Evolutionary conservation across 2,888 invertebrate genomes (phyloP), one percentile per base, ranked within the genome.

Genomic region (Achlya flavicornis): DNA sequence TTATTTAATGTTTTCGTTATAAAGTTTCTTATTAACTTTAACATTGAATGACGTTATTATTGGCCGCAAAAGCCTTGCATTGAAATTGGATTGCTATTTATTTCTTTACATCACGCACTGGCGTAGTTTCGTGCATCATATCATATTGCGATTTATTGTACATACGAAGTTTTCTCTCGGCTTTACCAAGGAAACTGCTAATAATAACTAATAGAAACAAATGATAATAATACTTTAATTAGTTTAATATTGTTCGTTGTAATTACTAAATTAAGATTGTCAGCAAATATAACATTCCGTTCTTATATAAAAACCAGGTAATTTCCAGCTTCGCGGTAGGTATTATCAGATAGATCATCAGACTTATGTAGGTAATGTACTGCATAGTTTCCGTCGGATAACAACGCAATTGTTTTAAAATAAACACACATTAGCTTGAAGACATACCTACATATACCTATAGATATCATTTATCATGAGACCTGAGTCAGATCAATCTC

Each of bases 91-190:
- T 46, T 46, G 46, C 3, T n/a, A 46, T 46, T 46, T n/a, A 46
- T n/a, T 46, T n/a, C n/a, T 46, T n/a, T 46, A 46, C n/a, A 43
- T 14, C 46, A 46, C 46, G 46, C 46, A 46, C n/a, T n/a, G n/a
- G 6, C 46, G 3, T 12, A n/a, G 46, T 46, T n/a, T 46, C 46
- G 46, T 41, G 41, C 1, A 7, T n/a, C 1, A 7, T n/a, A n/a
- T 10, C 5, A 5, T 3, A 46, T 3, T n/a, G 6, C n/a, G 43
- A 14, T 43, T 43, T 46, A 46, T n/a, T 43, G n/a, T 46, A n/a
- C n/a, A n/a, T n/a, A 46, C n/a, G n/a, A 1, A 46, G n/a, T 5
- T 46, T n/a, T 46, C 46, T 46, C n/a, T n/a, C 46, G n/a, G 4
- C 46, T 46, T 4, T n/a, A 46, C 14, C n/a, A n/a, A 46, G n/a